Conservation (phyloP, 2,113 vertebrate species). For the Pica pica region DNA sequence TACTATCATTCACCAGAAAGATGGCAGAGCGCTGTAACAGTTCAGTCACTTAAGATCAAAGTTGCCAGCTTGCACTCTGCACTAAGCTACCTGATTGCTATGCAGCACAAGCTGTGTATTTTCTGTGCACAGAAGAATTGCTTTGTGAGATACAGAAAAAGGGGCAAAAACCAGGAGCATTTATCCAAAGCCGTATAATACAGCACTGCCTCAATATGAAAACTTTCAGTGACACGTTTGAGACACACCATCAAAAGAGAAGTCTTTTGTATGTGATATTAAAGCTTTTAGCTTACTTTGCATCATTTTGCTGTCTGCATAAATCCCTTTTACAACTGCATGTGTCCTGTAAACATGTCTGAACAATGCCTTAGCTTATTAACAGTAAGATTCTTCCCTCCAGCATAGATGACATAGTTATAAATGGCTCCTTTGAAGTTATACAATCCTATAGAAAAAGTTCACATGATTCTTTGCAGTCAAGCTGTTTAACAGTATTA, state of each 20-base stretch:
- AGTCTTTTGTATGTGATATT: neutral
- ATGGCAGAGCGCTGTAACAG: neutral
- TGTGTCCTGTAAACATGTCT: slow-evolving; percentile 23
- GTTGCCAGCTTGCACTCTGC: neutral
- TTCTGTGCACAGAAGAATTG: neutral
- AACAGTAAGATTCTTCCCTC: slow-evolving; percentile 29
- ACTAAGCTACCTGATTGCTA: neutral
- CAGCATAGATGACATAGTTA: slow-evolving; percentile 27
- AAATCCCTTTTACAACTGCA: neutral
- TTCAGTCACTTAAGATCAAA: neutral
- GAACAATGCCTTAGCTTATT: slow-evolving; percentile 29
- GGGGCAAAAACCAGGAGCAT: neutral
- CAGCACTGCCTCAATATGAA: neutral
- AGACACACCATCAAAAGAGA: neutral
- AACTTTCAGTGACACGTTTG: neutral
- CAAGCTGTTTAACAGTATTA: slow-evolving; percentile 32
- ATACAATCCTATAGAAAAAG: slow-evolving; percentile 25
- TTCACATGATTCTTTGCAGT: slow-evolving; percentile 39
- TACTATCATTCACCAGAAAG: neutral
- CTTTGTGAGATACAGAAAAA: neutral
- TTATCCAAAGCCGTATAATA: neutral
- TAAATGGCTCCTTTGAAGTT: slow-evolving; percentile 52
- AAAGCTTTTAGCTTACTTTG: slow-evolving; percentile 46
- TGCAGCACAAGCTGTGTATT: rapidly evolving
- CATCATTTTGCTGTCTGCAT: slow-evolving; percentile 14